Conservation (phyloP, 2,797 vertebrate species). For the Argyrosomus regius region DNA sequence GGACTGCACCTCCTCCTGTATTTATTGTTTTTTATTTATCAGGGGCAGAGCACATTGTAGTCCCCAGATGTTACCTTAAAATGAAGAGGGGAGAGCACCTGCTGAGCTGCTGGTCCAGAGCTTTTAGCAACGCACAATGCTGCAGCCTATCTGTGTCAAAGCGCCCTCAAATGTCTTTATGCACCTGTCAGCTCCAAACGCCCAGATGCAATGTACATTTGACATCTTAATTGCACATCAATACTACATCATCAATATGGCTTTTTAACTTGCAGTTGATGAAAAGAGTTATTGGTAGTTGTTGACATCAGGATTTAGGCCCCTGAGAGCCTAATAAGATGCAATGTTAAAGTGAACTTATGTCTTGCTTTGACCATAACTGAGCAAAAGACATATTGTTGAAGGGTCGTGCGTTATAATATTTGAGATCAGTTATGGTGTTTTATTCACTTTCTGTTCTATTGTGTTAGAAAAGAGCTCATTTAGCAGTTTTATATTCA, state of each 20-base stretch:
- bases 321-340: not conserved
- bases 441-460: not conserved
- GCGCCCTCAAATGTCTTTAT: conserved; percentile 21
- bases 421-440: not conserved
- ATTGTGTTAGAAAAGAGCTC: not conserved
- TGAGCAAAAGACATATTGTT: not conserved
- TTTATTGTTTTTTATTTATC: not conserved
- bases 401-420: not conserved
- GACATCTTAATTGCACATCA: conserved; percentile 39
- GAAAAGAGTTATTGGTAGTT: conserved; percentile 16
- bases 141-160: conserved; percentile 10
- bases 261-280: conserved; percentile 17
- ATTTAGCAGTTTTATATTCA: not conserved
- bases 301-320: not conserved
- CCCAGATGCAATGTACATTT: conserved; percentile 11
- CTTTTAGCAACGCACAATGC: not conserved
- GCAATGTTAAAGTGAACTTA: not conserved
- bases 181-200: conserved; percentile 17
- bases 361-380: not conserved
- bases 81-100: conserved; percentile 20
- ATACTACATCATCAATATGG: not conserved
- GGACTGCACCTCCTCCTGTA: not conserved
- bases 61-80: not conserved
- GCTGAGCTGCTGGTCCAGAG: conserved; percentile 26
- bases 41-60: not conserved